These are phyloP conservation scores for Lonchura striata DNA, from an alignment of 2,113 vertebrate species.

Conservation along the genomic window DNA sequence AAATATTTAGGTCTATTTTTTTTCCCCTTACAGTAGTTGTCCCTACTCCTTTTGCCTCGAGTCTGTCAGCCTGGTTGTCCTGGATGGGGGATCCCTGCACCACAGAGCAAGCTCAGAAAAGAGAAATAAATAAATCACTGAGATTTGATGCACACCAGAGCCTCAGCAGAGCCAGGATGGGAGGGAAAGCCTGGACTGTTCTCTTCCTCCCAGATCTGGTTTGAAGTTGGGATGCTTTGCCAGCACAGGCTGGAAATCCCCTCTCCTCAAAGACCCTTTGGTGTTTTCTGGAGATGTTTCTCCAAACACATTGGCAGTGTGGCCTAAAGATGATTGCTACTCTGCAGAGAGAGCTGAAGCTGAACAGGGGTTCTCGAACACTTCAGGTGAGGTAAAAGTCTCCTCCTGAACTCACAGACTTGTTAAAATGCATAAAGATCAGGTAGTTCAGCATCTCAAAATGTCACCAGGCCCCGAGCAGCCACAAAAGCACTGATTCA, in stretches of 20 bases:
- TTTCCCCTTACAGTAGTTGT: not conserved
- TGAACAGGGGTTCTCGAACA: accelerated
- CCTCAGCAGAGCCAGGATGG: not conserved
- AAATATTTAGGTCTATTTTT: not conserved
- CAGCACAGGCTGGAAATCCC: not conserved
- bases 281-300: not conserved
- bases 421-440: not conserved
- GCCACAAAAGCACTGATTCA: not conserved
- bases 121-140: not conserved
- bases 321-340: not conserved
- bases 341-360: not conserved
- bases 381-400: not conserved
- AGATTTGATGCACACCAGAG: not conserved
- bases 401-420: not conserved
- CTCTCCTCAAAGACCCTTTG: not conserved
- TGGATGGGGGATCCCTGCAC: not conserved
- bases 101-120: not conserved
- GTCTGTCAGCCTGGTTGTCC: not conserved
- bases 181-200: not conserved
- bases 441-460: not conserved
- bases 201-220: not conserved
- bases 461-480: not conserved
- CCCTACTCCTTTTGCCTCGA: not conserved
- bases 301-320: accelerated
- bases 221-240: not conserved